Base-by-base conservation (phyloP, 2,888 invertebrate genomes). In the Drosophila neotestacea region DNA sequence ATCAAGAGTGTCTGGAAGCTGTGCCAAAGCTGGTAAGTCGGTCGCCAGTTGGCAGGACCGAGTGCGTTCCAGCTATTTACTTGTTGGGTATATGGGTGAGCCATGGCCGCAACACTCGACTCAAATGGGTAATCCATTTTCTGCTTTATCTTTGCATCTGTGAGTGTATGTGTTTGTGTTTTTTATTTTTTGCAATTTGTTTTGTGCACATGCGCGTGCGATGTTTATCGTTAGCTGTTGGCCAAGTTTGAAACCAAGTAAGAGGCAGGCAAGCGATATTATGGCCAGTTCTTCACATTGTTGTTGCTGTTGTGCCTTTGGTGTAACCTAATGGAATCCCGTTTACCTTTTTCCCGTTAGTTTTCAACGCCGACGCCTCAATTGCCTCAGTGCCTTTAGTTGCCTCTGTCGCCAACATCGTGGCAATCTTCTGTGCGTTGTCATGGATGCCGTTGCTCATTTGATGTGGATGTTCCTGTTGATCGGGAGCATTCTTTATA, bases 331-430 rank as follows among this genome's bases (percentile, higher is more conserved):
- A 89, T 88, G 86, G 84, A 88, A 91, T 90, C 90, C 89, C 84
- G 90, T 90, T 91, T 91, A 91, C 91, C 91, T 91, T 91, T 91
- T 92, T 91, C 90, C 92, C 92, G 91, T 92, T 91, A 91, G 87
- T 83, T 81, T 89, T 89, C 85, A 85, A 82, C 88, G 77, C 85
- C 88, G 78, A 84, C 84, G 78, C 88, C 81, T 73, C 81, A 34
- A 67, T 68, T 55, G 73, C 42, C 48, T 52, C 64, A 28, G 63
- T 51, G 48, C 55, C 48, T 77, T 73, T 77, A 41, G 68, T 62
- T 56, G 74, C 47, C 36, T 55, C 66, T 30, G 55, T 46, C 32
- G 60, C 44, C 42, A 36, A 16, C 38, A 51, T 9, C 9, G 77
- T 48, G 47, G 68, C 69, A 68, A 63, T 47, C 64, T 79, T 64